Evolutionary conservation across 2,888 invertebrate genomes (phyloP).

Genomic region (Dioctria linearis): DNA sequence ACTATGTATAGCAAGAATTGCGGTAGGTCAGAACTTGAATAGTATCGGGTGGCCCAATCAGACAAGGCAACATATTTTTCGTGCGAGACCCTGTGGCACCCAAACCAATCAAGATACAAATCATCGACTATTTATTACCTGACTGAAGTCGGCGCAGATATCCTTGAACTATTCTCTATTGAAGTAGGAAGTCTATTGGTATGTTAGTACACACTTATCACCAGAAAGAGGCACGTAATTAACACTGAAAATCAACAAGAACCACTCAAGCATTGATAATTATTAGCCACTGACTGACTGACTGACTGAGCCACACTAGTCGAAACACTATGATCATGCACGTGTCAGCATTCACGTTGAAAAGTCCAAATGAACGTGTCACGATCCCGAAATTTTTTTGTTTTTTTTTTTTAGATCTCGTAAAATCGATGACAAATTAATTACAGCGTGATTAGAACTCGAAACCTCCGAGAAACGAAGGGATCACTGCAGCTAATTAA

Average conservation of each 20-base stretch:
- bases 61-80: neutral
- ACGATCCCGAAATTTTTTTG: slow-evolving; percentile 16
- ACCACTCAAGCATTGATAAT: neutral
- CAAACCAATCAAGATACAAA: slow-evolving; percentile 7
- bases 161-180: slow-evolving; percentile 15
- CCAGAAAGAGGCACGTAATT: slow-evolving; percentile 1
- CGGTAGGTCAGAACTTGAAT: neutral
- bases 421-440: slow-evolving; percentile 15
- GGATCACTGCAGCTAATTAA: neutral
- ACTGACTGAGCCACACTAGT: neutral
- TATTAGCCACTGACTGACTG: neutral
- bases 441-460: neutral
- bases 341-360: slow-evolving; percentile 22
- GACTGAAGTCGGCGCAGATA: slow-evolving; percentile 30
- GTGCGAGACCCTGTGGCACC: slow-evolving; percentile 41
- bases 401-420: neutral
- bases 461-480: neutral
- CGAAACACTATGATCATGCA: neutral
- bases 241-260: slow-evolving; percentile 11
- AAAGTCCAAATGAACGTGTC: slow-evolving; percentile 1
- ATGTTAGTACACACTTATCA: slow-evolving; percentile 1
- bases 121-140: neutral
- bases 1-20: neutral
- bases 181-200: neutral
- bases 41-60: neutral